A percentile compares a stretch with the other conserved stretches of the same genome.
Evolutionary conservation across 2,797 vertebrate species (phyloP).

Genomic region (Propithecus deckenii): DNA sequence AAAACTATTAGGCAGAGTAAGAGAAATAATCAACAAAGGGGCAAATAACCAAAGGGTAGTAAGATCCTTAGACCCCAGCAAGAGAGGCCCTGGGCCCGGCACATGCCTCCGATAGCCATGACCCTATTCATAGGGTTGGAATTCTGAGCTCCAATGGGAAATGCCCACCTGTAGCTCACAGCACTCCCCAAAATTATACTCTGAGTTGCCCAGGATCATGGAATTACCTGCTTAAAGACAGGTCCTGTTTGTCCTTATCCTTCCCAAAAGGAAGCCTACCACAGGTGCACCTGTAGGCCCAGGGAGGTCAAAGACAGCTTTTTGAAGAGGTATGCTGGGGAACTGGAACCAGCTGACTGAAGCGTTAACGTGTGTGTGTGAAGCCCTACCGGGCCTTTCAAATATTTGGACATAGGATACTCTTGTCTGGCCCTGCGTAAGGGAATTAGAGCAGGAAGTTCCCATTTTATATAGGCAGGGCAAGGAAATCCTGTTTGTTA

Average conservation of each 20-base stretch:
- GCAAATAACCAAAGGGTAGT: not conserved
- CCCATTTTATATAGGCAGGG: not conserved
- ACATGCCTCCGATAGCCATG: not conserved
- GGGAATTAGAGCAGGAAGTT: not conserved
- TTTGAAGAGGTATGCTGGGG: not conserved
- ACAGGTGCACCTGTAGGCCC: not conserved
- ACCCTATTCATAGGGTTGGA: not conserved
- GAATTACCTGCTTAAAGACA: not conserved
- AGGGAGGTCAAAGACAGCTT: not conserved
- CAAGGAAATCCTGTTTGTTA: not conserved
- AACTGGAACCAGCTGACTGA: not conserved
- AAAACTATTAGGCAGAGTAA: not conserved
- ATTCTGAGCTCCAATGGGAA: not conserved
- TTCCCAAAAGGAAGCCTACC: not conserved
- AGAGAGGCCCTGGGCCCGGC: not conserved
- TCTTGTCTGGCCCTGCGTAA: fast-evolving
- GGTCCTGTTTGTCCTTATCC: not conserved
- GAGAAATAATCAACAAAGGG: not conserved
- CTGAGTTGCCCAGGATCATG: not conserved
- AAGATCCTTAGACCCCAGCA: not conserved
- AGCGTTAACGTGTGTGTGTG: not conserved
- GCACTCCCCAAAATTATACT: not conserved
- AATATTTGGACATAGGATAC: not conserved
- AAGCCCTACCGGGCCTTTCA: not conserved
- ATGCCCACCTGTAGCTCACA: not conserved